These are phyloP conservation scores for Phaetusa simplex DNA, from an alignment of 2,113 vertebrate species.

Conservation along the genomic window DNA sequence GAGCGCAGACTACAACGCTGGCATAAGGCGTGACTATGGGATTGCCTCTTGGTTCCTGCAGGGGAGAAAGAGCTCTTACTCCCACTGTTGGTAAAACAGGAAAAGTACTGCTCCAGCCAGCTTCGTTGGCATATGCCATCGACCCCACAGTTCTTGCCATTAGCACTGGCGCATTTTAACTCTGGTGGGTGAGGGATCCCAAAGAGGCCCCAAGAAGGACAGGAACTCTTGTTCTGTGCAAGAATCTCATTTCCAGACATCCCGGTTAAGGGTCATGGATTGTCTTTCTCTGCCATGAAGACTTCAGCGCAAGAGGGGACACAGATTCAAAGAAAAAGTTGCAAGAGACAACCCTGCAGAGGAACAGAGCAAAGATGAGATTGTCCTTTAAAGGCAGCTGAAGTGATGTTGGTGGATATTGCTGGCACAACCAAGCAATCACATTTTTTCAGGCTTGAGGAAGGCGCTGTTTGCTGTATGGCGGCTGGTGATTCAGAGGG, in stretches of 20 bases:
- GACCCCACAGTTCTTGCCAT: background rate
- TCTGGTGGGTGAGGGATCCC: background rate
- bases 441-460: background rate
- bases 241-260: background rate
- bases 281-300: background rate
- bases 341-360: background rate
- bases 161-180: background rate
- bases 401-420: background rate
- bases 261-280: background rate
- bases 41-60: background rate
- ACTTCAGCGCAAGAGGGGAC: background rate
- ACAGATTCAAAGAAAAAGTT: background rate
- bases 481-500: background rate
- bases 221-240: background rate
- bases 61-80: background rate
- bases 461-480: background rate
- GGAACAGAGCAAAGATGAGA: background rate
- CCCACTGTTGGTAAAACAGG: background rate
- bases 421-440: background rate
- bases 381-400: background rate
- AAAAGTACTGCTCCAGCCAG: background rate
- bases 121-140: rapidly evolving
- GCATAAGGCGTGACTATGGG: rapidly evolving
- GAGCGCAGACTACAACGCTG: background rate
- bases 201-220: background rate